Conservation (phyloP, 1,140 invertebrate genomes). For the Zaprionus nigranus region DNA sequence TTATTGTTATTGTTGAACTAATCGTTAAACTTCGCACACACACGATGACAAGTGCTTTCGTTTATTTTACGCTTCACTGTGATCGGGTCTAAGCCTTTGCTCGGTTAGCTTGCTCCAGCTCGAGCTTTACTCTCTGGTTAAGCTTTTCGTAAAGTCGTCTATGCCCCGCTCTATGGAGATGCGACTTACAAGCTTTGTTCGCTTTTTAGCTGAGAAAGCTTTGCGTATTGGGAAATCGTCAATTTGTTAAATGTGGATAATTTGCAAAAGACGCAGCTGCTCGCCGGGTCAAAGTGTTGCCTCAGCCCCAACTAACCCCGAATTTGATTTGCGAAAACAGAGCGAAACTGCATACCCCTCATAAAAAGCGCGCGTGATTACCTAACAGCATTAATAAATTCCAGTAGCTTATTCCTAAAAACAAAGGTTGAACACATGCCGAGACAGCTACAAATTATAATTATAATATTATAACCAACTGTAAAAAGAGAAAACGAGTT, state of each 20-base stretch:
- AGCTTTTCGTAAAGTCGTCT: background rate
- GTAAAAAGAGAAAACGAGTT: background rate
- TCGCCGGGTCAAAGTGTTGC: conserved; percentile 31
- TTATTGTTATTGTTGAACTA: conserved; percentile 9
- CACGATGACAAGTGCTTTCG: conserved; percentile 42
- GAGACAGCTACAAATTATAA: background rate
- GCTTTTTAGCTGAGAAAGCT: background rate
- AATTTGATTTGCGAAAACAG: conserved; percentile 12
- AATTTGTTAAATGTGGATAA: conserved; percentile 16
- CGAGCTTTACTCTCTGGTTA: background rate
- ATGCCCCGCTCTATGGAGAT: background rate
- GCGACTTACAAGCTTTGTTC: background rate
- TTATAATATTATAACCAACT: background rate
- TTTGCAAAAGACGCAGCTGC: conserved; percentile 31
- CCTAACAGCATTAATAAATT: background rate
- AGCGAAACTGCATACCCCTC: background rate
- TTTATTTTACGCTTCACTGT: conserved; percentile 21
- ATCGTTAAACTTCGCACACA: conserved; percentile 35
- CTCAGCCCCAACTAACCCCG: background rate
- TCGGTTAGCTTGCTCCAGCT: background rate
- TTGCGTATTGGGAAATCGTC: conserved; percentile 21
- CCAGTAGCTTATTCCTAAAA: background rate
- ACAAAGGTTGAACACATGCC: background rate
- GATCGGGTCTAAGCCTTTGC: background rate
- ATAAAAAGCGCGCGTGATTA: background rate